A percentile compares a stretch with the other conserved stretches of the same genome.
Evolutionary conservation across 2,113 vertebrate genomes (phyloP).

Genomic region (Carassius gibelio): DNA sequence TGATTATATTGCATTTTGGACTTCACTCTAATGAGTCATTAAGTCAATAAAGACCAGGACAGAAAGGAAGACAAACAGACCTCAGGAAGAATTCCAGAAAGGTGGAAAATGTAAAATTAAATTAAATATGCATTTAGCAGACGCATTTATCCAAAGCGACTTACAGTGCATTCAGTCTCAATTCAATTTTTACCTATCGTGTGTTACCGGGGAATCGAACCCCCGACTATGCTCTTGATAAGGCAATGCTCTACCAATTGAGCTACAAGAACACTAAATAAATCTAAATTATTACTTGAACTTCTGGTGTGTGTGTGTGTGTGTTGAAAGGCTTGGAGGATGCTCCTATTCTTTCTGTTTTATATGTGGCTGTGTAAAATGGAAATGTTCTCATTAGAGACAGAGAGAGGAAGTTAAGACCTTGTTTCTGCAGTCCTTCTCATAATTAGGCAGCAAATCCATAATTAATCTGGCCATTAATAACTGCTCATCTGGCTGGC

Average conservation of each 20-base stretch:
- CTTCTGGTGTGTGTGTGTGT: not conserved
- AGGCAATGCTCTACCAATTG: no score
- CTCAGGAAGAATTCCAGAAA: not conserved
- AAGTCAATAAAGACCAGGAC: not conserved
- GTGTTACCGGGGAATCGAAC: no score
- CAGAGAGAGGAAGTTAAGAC: slow-evolving; percentile 58
- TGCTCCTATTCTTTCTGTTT: not conserved
- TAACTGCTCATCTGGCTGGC: slow-evolving; percentile 28
- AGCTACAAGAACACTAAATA: not conserved
- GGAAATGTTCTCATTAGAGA: slow-evolving; percentile 66
- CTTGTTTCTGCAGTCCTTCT: slow-evolving; percentile 66
- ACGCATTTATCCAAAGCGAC: no score
- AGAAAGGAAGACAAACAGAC: not conserved
- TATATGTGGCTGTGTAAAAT: slow-evolving; percentile 42
- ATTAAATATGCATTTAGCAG: no score
- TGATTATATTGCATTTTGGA: not conserved
- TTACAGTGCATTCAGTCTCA: no score
- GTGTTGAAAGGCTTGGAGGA: not conserved
- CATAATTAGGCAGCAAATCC: slow-evolving; percentile 67
- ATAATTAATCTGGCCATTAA: slow-evolving; percentile 71
- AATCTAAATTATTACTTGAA: not conserved
- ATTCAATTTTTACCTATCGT: no score
- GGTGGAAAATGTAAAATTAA: not conserved
- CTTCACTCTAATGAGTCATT: not conserved
- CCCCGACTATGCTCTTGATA: no score